Evolutionary conservation across 2,113 vertebrate genomes (phyloP).

Genomic region (Orthonyx spaldingii): DNA sequence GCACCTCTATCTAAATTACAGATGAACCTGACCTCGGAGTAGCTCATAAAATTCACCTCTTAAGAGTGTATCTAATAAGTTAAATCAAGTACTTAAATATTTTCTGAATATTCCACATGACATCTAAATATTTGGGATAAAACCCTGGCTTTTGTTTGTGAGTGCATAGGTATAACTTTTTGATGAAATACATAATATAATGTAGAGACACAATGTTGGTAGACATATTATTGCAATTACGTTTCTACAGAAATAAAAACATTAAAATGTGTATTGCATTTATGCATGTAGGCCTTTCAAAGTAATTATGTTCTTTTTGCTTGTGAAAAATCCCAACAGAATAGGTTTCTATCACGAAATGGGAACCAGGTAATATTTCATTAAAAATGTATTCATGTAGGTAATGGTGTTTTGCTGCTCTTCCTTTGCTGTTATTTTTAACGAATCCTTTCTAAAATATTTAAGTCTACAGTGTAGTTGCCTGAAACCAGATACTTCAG

Average conservation of each 20-base stretch:
- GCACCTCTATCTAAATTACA: background rate
- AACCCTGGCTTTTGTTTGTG: background rate
- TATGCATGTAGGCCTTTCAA: slow-evolving; percentile 30
- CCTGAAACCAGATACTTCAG: slow-evolving; percentile 48
- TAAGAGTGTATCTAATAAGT: background rate
- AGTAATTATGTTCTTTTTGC: slow-evolving; percentile 45
- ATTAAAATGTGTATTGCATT: slow-evolving; percentile 17
- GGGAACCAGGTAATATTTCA: slow-evolving; percentile 44
- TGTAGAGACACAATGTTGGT: background rate
- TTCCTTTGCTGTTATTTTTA: slow-evolving; percentile 60
- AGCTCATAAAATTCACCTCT: background rate
- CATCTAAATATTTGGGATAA: background rate
- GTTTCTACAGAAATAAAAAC: slow-evolving; percentile 15
- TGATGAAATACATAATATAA: background rate
- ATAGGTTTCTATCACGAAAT: background rate
- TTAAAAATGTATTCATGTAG: slow-evolving; percentile 48
- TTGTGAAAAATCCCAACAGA: slow-evolving; percentile 35
- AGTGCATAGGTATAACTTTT: background rate
- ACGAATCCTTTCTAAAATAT: slow-evolving; percentile 55
- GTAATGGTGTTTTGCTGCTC: slow-evolving; percentile 58
- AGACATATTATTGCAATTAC: slow-evolving; percentile 33
- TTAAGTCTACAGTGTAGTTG: slow-evolving; percentile 39
- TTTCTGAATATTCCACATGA: background rate
- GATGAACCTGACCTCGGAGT: background rate
- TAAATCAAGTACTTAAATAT: background rate